Evolutionary conservation across 2,113 vertebrate species (phyloP), one percentile per base, ranked within the genome.

Genomic region (Astur gentilis): DNA sequence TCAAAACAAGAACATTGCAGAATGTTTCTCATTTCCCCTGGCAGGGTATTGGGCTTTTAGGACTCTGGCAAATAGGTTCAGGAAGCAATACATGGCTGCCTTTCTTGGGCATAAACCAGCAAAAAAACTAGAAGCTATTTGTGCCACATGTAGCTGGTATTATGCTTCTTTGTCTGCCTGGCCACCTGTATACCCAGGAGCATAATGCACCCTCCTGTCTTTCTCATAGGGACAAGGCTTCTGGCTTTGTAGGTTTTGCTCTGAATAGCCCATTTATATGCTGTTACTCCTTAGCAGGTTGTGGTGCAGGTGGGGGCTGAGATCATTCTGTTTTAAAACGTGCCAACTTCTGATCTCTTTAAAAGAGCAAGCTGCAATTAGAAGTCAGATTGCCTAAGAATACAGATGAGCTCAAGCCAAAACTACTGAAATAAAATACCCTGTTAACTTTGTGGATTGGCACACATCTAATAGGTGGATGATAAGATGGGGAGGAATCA

Each of bases 121-220:
- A 67, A 47, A 92, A 70, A 61, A 62, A 7, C 11, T 26, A 72
- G 69, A 84, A 90, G 88, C 67, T 75, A 40, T 87, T 94, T 92
- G 92, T 95, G 86, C 77, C 90, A 79, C 12, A 2, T 69, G 92
- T 83, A 79, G 76, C 72, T 87, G 87, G 65, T 65, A 26, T 87
- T 82, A 45, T 45, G 62, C 87, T 92, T 5, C 89, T 67, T 67
- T 94, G 80, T 87, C 88, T 88, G 73, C 29, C 83, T 77, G 61
- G n/a, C 93, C 95, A 97, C 96, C 91, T 97, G 95, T 65, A n/a
- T 71, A 95, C 83, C 94, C 91, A 82, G 94, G 73, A 93, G 93
- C 93, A 49, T 38, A 87, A 89, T 80, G 87, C 89, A 72, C 49
- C 91, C 94, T 85, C 62, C 94, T 77, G 91, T 45, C 85, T 65